Percentiles rank a stretch among this genome's conserved stretches.
Evolutionary conservation across 2,888 invertebrate genomes (phyloP).

Genomic region (Scelioninae gen. 2): DNA sequence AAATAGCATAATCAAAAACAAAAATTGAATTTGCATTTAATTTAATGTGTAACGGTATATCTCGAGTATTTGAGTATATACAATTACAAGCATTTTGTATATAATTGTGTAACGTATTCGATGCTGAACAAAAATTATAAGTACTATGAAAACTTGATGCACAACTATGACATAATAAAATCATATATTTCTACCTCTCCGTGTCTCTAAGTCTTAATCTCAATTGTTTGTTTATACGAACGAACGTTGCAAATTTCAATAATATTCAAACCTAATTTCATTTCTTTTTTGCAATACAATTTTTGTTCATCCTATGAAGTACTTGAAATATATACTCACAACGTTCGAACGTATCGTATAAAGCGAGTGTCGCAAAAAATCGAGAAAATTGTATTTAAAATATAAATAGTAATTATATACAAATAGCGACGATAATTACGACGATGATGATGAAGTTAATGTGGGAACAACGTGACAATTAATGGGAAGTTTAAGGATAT

Average conservation of each 20-base stretch:
- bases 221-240: constrained; percentile 47
- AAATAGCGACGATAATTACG: constrained; percentile 52
- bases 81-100: constrained; percentile 40
- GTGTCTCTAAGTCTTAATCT: constrained; percentile 58
- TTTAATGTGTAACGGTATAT: constrained; percentile 14
- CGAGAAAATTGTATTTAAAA: constrained; percentile 44
- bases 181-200: constrained; percentile 51
- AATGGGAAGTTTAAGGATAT: constrained; percentile 45
- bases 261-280: neutral
- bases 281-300: neutral
- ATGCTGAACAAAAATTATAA: constrained; percentile 46
- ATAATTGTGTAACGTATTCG: constrained; percentile 38
- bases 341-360: constrained; percentile 47
- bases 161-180: constrained; percentile 52
- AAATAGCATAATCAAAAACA: constrained; percentile 6
- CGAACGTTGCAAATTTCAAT: constrained; percentile 39
- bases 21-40: constrained; percentile 10
- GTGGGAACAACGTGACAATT: constrained; percentile 43
- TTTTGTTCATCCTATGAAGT: constrained; percentile 10
- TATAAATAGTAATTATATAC: constrained; percentile 58
- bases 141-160: constrained; percentile 57
- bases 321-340: constrained; percentile 13
- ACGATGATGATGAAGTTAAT: constrained; percentile 46
- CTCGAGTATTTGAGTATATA: constrained; percentile 21
- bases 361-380: constrained; percentile 49